These are phyloP conservation scores for Augochlorella aurata DNA, from an alignment of 2,888 invertebrate genomes.

Conservation along the genomic window DNA sequence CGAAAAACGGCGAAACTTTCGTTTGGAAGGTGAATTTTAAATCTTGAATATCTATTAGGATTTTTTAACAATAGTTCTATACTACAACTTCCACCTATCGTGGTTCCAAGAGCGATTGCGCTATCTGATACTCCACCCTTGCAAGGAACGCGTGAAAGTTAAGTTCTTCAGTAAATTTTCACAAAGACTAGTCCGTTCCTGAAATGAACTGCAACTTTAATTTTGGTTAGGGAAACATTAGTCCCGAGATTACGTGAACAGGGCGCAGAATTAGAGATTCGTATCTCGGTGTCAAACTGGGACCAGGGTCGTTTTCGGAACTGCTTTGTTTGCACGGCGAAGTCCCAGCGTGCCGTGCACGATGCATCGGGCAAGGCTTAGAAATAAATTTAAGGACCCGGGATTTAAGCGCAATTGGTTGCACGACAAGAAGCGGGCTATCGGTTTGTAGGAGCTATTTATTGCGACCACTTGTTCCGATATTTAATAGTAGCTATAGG, in stretches of 20 bases:
- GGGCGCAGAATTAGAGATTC: not conserved
- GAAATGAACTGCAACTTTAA: not conserved
- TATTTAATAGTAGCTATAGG: constrained; percentile 5
- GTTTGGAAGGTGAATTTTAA: no score
- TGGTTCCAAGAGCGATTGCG: no score
- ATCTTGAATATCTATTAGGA: no score
- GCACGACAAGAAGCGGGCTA: not conserved
- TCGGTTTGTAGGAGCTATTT: constrained; percentile 3
- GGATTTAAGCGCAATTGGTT: not conserved
- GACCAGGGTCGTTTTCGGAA: not conserved
- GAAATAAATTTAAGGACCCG: not conserved
- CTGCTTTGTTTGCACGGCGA: not conserved
- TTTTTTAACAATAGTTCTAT: no score
- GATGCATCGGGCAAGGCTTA: not conserved
- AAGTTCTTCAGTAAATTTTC: not conserved
- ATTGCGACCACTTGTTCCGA: not conserved
- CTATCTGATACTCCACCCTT: not conserved
- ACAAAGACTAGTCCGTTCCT: not conserved
- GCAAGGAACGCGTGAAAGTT: no score
- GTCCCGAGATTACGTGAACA: not conserved
- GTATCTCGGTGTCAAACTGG: not conserved
- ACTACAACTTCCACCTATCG: no score
- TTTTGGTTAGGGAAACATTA: not conserved
- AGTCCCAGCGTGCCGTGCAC: not conserved
- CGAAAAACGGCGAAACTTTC: no score